Conservation (phyloP, 2,797 vertebrate species). For the Gobionotothen gibberifrons region DNA sequence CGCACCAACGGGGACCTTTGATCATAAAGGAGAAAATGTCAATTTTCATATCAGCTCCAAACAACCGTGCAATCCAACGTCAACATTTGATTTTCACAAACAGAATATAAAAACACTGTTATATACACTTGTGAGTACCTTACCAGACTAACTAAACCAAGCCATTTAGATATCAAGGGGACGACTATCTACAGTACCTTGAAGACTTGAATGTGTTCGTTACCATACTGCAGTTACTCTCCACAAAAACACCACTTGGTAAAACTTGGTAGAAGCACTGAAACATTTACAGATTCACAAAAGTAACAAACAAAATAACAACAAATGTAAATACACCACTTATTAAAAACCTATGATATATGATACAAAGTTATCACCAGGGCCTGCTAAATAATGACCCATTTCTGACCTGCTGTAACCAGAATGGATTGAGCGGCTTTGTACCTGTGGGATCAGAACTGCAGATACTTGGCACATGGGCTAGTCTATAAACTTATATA, state of each 20-base stretch:
- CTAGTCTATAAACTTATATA: constrained; percentile 68
- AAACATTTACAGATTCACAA: constrained; percentile 78
- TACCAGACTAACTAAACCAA: constrained; percentile 74
- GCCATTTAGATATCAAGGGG: constrained; percentile 71
- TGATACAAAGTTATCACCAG: constrained; percentile 58
- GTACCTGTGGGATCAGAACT: constrained; percentile 56
- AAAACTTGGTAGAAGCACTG: constrained; percentile 75
- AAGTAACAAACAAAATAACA: constrained; percentile 75
- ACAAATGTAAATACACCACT: constrained; percentile 72
- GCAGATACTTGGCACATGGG: constrained; percentile 68
- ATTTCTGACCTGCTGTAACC: constrained; percentile 60
- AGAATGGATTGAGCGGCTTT: constrained; percentile 46
- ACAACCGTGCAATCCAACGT: constrained; percentile 69
- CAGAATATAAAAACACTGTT: constrained; percentile 75
- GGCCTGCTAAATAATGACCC: constrained; percentile 52
- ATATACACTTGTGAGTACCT: constrained; percentile 79
- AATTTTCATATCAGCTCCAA: constrained; percentile 56
- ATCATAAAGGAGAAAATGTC: constrained; percentile 58
- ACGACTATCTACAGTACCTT: constrained; percentile 60
- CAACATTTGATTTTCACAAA: constrained; percentile 69
- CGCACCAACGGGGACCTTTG: constrained; percentile 70
- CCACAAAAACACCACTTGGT: constrained; percentile 75
- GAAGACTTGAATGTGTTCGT: constrained; percentile 70
- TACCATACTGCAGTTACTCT: constrained; percentile 59
- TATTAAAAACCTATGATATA: constrained; percentile 64